These are phyloP conservation scores for Thinocorus orbignyianus DNA, from an alignment of 2,113 vertebrate species.

Conservation along the genomic window DNA sequence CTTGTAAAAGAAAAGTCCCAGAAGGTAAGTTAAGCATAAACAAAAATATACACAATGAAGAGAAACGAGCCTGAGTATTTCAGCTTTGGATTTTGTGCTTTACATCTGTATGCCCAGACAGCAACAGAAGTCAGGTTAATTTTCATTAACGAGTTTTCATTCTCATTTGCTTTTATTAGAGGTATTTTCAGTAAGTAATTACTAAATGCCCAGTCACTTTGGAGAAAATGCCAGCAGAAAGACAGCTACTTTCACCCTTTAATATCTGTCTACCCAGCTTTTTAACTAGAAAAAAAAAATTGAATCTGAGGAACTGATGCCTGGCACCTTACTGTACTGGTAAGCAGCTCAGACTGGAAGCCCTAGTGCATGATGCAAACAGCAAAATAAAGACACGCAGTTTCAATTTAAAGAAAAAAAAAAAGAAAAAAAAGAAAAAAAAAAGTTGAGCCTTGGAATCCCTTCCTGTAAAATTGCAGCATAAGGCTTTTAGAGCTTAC, in stretches of 20 bases:
- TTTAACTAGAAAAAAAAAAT: neutral
- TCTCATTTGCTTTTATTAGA: neutral
- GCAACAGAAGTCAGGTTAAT: neutral
- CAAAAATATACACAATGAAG: neutral
- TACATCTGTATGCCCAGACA: neutral
- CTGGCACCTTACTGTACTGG: neutral
- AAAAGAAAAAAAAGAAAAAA: neutral
- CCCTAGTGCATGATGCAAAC: neutral
- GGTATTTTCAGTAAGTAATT: neutral
- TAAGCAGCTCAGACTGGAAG: neutral
- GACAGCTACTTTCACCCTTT: neutral
- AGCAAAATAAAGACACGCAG: neutral
- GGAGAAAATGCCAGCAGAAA: neutral
- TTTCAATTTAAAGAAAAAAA: neutral
- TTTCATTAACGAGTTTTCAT: neutral
- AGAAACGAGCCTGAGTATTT: neutral
- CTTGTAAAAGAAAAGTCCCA: neutral
- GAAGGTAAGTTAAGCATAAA: neutral
- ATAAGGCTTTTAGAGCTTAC: neutral
- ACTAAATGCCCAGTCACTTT: neutral
- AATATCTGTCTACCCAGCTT: neutral
- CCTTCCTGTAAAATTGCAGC: neutral
- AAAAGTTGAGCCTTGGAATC: neutral
- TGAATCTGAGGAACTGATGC: neutral
- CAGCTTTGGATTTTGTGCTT: neutral